Evolutionary conservation across 1,140 invertebrate genomes (phyloP), one percentile per base, ranked within the genome.

Genomic region (Trichomalopsis sarcophagae): DNA sequence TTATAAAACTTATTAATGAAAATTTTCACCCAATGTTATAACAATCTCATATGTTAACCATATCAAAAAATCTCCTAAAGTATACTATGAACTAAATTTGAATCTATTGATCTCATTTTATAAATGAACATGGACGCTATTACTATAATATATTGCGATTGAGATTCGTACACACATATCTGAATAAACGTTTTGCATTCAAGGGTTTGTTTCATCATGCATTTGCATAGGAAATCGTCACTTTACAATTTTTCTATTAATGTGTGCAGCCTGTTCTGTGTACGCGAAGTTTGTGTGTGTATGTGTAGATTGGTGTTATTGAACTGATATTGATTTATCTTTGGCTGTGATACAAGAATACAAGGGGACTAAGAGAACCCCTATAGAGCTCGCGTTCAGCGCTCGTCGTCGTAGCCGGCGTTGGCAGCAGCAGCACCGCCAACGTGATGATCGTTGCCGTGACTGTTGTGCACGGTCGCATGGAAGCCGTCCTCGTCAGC

Each of bases 391-490:
- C 86, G 81, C 87, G 85, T 88, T 89, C 88, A 88, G 86, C 84
- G 88, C 84, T 87, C 87, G 84, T 84, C 86, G 85, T 84, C 87
- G 74, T 50, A 83, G 80, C 68, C 81, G 3, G 21, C 55, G 21
- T 62, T 62, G 2, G 21, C 55, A 62, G 55, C 21, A 30, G 85
- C 77, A 80, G 36, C 76, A 50, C 11, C 86, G 86, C 84, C 88
- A 79, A 84, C 84, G 82, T 78, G 75, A 50, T 88, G 88, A 78
- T 89, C 82, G 73, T 92, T 92, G 87, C 94, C 93, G 89, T 94
- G 94, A 90, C 95, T 95, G 91, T 96, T 96, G 88, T 94, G 94
- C 55, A 97, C 96, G 88, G 95, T 94, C 82, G 96, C 96, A 91
- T 91, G 90, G 84, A 93, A 93, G 50, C 92, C 92, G 78, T 92